Evolutionary conservation across 2,113 vertebrate species (phyloP).

Genomic region (Siniperca knerii): DNA sequence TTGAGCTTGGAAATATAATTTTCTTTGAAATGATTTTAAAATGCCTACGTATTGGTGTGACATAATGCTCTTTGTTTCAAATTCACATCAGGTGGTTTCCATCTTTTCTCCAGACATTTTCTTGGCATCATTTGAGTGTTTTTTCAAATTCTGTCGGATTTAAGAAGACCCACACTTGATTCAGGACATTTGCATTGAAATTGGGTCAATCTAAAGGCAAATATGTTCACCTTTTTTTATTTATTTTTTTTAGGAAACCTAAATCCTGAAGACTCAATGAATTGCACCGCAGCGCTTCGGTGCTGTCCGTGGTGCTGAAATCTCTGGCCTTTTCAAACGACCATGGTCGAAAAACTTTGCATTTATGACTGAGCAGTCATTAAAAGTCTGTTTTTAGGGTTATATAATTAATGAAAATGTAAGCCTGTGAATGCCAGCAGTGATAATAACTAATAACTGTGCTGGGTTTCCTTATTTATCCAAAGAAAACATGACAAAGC

Average conservation of each 20-base stretch:
- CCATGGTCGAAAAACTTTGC: accelerated
- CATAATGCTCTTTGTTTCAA: too few species aligned
- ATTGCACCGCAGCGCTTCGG: accelerated
- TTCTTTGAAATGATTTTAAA: too few species aligned
- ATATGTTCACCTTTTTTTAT: background rate
- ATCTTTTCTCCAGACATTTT: background rate
- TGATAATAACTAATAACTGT: background rate
- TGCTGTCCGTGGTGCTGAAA: slow-evolving; percentile 74
- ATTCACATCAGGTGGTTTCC: background rate
- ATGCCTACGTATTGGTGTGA: background rate
- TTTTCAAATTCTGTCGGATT: background rate
- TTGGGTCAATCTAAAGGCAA: background rate
- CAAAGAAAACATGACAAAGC: slow-evolving; percentile 75
- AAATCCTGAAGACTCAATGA: accelerated
- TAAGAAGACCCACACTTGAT: background rate
- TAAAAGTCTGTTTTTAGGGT: background rate
- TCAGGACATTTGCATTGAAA: background rate
- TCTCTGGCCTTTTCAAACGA: background rate
- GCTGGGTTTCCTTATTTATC: background rate
- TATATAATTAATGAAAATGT: background rate
- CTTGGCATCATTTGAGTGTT: background rate
- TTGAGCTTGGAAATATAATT: background rate
- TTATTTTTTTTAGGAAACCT: background rate
- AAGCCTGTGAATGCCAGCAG: background rate
- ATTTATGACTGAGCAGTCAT: background rate